Base-by-base conservation (phyloP, 2,888 invertebrate species). In the Belgica antarctica region DNA sequence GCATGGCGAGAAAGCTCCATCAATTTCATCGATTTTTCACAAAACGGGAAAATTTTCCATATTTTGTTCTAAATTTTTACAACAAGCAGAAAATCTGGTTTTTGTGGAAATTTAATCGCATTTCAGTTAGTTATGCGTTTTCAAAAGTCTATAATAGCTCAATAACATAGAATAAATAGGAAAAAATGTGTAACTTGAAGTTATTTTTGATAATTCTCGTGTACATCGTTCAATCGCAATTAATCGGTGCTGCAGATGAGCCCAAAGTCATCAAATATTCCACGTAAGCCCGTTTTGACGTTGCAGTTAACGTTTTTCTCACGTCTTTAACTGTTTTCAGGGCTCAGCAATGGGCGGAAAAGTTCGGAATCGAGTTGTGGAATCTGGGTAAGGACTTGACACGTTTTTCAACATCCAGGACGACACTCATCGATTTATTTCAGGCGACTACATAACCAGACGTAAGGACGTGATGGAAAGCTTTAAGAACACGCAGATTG, bases 331-430 rank as follows among this genome's bases (percentile, higher is more conserved):
- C 2, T n/a, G n/a, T n/a, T 36, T 47, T 46, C 75, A 91, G 91
- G 74, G 90, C 89, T 70, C 87, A 88, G 79, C 85, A 86, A 77
- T 92, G 92, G 92, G 90, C 90, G 27, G 86, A 89, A 78, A 90
- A 90, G 80, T 82, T 90, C 73, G 90, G 90, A 65, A 87, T 87
- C 76, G 91, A 92, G 78, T 80, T 92, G 74, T 89, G 88, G 81
- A 87, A 89, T 77, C 86, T 91, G 75, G 68, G 63, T 65, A 25
- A 12, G 28, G 7, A 12, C 5, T 27, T 62, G 7, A 27, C n/a
- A n/a, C n/a, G n/a, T n/a, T n/a, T n/a, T n/a, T 7, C 24, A 25
- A 62, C 12, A 59, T 61, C 25, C 61, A 27, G 5, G 34, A 15
- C 4, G 31, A 62, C 15, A 62, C 31, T 34, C 15, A 52, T 22